Evolutionary conservation across 2,113 vertebrate species (phyloP), one percentile per base, ranked within the genome.

Genomic region (Saccopteryx bilineata): DNA sequence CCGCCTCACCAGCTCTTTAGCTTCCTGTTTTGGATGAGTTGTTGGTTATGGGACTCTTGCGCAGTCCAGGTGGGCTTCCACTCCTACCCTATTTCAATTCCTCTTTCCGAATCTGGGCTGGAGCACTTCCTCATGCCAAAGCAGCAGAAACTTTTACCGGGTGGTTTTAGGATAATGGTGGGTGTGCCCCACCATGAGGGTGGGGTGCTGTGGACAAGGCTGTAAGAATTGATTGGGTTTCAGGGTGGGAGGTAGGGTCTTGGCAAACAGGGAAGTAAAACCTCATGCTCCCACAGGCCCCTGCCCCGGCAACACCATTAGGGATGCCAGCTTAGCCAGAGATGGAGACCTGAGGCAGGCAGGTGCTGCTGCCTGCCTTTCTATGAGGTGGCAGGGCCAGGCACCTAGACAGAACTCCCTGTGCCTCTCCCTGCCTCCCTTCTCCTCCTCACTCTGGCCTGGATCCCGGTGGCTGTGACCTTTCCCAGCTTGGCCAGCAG

Each of bases 381-480:
- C 60, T 84, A 12, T n/a, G 76, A 87, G 76, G 66, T 5, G 14
- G 60, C 24, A 31, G 46, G 81, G 71, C 91, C 71, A 7, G 23
- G 68, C 79, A 76, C 76, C 28, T 66, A 91, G 93, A 79, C 88
- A 58, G 46, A 52, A 54, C 56, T 95, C 83, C 58, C 90, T 68
- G 79, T 72, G 79, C 66, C 48, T 76, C 46, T 54, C 68, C 63
- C 18, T 72, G 94, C 46, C 66, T 90, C 71, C 75, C 89, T 82
- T n/a, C 52, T 94, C 76, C 84, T 91, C 82, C 81, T 80, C 33
- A 52, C 90, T 90, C 94, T 98, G 97, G 97, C 96, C 90, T 60
- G 72, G 28, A 90, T 96, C 96, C 97, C 97, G 95, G 88, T 68
- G 92, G 83, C 96, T 78, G 71, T 97, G 97, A 97, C 97, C 97